Evolutionary conservation across 2,888 invertebrate genomes (phyloP).

Genomic region (Drosophila suboccidentalis): DNA sequence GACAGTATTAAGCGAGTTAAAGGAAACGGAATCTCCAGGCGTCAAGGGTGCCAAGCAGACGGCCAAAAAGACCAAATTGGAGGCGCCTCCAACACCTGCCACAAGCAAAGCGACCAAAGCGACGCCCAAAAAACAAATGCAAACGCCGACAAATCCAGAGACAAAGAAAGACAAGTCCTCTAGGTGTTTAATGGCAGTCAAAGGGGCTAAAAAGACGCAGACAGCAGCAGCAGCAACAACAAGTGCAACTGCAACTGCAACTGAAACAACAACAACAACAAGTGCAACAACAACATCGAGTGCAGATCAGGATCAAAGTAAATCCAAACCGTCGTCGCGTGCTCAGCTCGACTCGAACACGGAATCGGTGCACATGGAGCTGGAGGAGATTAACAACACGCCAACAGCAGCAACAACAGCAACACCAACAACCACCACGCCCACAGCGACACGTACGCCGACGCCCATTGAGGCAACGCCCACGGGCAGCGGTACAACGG

Average conservation of each 20-base stretch:
- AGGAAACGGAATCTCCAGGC: slow-evolving; percentile 44
- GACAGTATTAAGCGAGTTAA: slow-evolving; percentile 38
- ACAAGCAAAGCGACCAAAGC: slow-evolving; percentile 23
- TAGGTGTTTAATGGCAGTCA: slow-evolving; percentile 10
- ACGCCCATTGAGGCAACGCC: slow-evolving; percentile 39
- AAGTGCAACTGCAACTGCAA: slow-evolving; percentile 2
- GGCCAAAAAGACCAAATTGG: slow-evolving; percentile 59
- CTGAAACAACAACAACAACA: slow-evolving; percentile 3
- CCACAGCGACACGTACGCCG: slow-evolving; percentile 27
- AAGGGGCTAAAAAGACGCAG: slow-evolving; percentile 40
- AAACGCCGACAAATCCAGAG: slow-evolving; percentile 29
- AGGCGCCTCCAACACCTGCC: slow-evolving; percentile 14
- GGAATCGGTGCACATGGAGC: slow-evolving; percentile 81
- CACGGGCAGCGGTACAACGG: slow-evolving; percentile 13
- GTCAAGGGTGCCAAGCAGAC: slow-evolving; percentile 48
- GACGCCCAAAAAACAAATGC: slow-evolving; percentile 29
- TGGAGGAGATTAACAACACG: slow-evolving; percentile 72
- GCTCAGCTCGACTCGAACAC: slow-evolving; percentile 76
- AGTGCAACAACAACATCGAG: neutral
- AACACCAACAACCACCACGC: slow-evolving; percentile 23
- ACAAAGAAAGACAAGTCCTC: slow-evolving; percentile 35
- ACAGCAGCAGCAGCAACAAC: slow-evolving; percentile 20
- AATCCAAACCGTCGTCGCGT: slow-evolving; percentile 7
- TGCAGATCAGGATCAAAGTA: neutral
- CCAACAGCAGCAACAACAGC: slow-evolving; percentile 5